These are phyloP conservation scores for Thamnaconus septentrionalis DNA, from an alignment of 2,113 vertebrate genomes.

Conservation along the genomic window DNA sequence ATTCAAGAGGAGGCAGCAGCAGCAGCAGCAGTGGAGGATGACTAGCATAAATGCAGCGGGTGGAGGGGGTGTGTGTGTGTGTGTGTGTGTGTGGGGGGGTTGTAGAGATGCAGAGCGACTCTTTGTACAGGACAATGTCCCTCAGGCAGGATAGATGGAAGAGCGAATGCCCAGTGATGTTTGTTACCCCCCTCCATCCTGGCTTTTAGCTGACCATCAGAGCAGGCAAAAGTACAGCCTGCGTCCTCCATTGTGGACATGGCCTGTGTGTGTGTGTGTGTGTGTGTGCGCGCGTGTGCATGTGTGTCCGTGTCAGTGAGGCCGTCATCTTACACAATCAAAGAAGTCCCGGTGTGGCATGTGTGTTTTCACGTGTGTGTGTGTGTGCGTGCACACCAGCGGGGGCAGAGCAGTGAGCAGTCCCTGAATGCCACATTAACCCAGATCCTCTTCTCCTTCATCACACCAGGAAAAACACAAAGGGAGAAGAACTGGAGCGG, in stretches of 20 bases:
- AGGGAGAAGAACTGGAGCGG: slow-evolving; percentile 64
- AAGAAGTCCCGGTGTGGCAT: slow-evolving; percentile 47
- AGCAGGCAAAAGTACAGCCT: slow-evolving; percentile 75
- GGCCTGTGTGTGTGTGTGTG: slow-evolving; percentile 63
- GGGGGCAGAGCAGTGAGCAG: slow-evolving; percentile 68
- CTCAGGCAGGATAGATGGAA: slow-evolving; percentile 70
- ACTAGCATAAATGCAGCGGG: slow-evolving; percentile 61
- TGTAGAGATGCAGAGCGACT: slow-evolving; percentile 47
- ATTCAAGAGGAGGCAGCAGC: slow-evolving; percentile 55
- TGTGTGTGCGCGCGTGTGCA: slow-evolving; percentile 36
- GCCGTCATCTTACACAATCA: slow-evolving; percentile 60
- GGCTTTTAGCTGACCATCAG: slow-evolving; percentile 66
- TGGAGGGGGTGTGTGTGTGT: no score
- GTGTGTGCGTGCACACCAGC: slow-evolving; percentile 45
- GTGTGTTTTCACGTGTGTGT: slow-evolving; percentile 46
- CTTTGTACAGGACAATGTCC: slow-evolving; percentile 76
- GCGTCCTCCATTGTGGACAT: slow-evolving; percentile 65
- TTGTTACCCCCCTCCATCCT: slow-evolving; percentile 54
- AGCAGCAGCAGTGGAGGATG: slow-evolving; percentile 30
- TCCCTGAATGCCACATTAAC: slow-evolving; percentile 75
- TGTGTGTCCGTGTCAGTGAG: not conserved
- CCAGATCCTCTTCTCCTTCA: slow-evolving; percentile 66
- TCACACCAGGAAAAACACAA: slow-evolving; percentile 68
- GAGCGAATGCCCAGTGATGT: slow-evolving; percentile 59
- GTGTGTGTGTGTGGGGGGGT: slow-evolving; percentile 35